Evolutionary conservation across 30 jellyfish, hydroid and myxozoan genomes (phyloP).

Genomic region (Cassiopea xamachana): DNA sequence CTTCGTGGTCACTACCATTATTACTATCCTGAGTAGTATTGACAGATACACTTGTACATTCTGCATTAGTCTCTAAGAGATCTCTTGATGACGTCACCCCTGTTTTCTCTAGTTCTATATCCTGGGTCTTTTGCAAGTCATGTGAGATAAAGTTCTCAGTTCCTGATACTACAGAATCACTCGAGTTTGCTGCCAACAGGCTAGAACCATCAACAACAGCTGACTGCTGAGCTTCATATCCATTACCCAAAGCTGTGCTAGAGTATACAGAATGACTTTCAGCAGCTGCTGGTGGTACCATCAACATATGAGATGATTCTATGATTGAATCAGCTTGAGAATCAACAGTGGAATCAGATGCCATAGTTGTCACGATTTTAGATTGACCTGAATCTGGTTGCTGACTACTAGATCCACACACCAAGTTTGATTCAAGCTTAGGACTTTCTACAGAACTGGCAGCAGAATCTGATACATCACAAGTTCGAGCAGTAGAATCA

Average conservation of each 20-base stretch:
- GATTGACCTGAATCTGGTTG: constrained; percentile 44
- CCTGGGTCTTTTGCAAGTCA: constrained; percentile 38
- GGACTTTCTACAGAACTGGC: background rate
- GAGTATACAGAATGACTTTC: constrained; percentile 18
- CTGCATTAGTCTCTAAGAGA: constrained; percentile 44
- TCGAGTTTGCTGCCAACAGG: constrained; percentile 36
- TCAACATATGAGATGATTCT: constrained; percentile 14
- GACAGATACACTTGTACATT: constrained; percentile 25
- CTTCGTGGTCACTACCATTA: constrained; percentile 46
- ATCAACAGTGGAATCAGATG: constrained; percentile 44
- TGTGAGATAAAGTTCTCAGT: constrained; percentile 66
- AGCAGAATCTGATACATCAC: constrained; percentile 8
- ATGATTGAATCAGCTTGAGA: constrained; percentile 49
- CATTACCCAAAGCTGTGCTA: constrained; percentile 33
- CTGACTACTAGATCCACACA: constrained; percentile 52
- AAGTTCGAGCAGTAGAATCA: constrained; percentile 56
- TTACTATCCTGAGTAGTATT: constrained; percentile 11
- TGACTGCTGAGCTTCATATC: constrained; percentile 48
- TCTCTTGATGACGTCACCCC: constrained; percentile 72
- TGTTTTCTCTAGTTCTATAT: constrained; percentile 37
- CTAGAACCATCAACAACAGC: constrained; percentile 40
- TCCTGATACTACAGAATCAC: constrained; percentile 69
- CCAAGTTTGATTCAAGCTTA: constrained; percentile 37
- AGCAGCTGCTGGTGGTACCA: constrained; percentile 18
- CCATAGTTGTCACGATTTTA: background rate